Conservation (phyloP, 2,888 invertebrate genomes). For the Dasypolia templi region DNA sequence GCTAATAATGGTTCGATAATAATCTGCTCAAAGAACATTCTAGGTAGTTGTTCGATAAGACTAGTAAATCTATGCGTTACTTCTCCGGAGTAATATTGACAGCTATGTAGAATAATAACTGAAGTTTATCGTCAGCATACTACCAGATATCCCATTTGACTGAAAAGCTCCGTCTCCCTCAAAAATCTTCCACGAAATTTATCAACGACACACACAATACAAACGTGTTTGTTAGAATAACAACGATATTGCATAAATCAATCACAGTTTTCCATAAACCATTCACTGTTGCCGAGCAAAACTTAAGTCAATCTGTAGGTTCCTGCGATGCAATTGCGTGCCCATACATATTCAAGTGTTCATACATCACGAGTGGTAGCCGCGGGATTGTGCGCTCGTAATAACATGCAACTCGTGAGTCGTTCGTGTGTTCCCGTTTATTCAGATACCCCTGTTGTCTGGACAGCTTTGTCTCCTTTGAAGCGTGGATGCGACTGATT, state of each 20-base stretch:
- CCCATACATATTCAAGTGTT: slow-evolving; percentile 76
- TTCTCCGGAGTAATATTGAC: neutral
- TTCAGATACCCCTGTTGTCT: slow-evolving; percentile 66
- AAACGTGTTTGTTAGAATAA: slow-evolving; percentile 57
- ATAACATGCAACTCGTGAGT: slow-evolving; percentile 71
- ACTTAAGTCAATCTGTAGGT: slow-evolving; percentile 66
- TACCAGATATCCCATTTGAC: neutral
- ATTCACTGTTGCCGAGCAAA: slow-evolving; percentile 56
- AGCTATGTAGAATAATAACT: neutral
- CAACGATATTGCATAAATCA: slow-evolving; percentile 63
- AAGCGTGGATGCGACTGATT: slow-evolving; percentile 36
- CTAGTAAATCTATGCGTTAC: slow-evolving; percentile 11
- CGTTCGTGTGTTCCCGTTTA: slow-evolving; percentile 64
- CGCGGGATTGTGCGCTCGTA: slow-evolving; percentile 70
- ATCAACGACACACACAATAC: slow-evolving; percentile 28
- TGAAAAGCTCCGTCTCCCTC: slow-evolving; percentile 8
- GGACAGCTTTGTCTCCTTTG: slow-evolving; percentile 63
- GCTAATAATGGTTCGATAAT: slow-evolving; percentile 35
- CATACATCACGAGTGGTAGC: slow-evolving; percentile 70
- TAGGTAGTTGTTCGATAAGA: neutral
- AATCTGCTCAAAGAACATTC: slow-evolving; percentile 20
- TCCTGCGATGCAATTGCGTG: slow-evolving; percentile 69
- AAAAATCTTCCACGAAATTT: slow-evolving; percentile 12
- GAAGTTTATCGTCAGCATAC: neutral
- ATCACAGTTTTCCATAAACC: slow-evolving; percentile 63